phyloP scores from a whole-genome alignment of 2,797 vertebrate species.

The Anomalospiza imberbis region DNA sequence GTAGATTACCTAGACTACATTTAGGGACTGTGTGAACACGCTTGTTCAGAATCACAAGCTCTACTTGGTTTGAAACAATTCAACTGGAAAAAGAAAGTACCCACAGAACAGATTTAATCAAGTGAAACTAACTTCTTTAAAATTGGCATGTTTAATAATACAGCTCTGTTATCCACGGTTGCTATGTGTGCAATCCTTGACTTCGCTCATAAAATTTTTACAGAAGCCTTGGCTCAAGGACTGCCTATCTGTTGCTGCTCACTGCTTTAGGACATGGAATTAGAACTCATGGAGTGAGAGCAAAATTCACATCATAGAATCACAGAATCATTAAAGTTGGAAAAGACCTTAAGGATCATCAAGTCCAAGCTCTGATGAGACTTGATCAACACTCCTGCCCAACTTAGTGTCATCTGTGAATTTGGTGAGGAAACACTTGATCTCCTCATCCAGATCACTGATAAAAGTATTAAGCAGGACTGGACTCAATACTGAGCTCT shows the following conservation, averaged over 20 bases:
- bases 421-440: neutral
- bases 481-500: neutral
- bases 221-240: neutral
- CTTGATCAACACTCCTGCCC: neutral
- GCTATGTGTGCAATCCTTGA: neutral
- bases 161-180: neutral
- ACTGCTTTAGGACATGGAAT: neutral
- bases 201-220: neutral
- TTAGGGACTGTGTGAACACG: neutral
- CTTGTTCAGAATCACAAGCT: neutral
- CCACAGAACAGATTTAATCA: neutral
- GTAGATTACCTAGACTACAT: neutral
- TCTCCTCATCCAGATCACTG: too few species aligned
- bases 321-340: neutral
- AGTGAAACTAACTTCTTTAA: neutral
- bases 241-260: neutral
- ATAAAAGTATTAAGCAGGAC: neutral
- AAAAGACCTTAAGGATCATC: neutral
- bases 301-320: neutral
- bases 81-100: neutral
- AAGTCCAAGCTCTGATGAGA: neutral
- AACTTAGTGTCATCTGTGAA: neutral
- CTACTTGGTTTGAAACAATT: neutral
- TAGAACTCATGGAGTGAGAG: neutral
- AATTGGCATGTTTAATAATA: neutral